Conservation (phyloP, 2,113 vertebrate genomes). For the Parus major region DNA sequence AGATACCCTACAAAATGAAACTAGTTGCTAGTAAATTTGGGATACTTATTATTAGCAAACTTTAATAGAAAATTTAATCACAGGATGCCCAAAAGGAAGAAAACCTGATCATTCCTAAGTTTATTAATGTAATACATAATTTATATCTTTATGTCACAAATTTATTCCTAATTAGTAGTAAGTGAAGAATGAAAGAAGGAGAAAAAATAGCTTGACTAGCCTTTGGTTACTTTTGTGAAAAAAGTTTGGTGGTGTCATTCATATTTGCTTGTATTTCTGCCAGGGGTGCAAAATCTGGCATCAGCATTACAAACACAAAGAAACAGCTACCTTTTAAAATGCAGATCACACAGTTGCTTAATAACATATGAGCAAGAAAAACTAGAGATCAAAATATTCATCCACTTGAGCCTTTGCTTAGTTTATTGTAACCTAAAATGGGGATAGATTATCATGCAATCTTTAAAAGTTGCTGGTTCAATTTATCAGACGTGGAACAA, state of each 20-base stretch:
- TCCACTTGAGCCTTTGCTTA: background rate
- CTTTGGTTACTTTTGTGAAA: background rate
- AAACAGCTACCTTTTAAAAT: background rate
- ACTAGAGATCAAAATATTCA: background rate
- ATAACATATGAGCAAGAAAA: background rate
- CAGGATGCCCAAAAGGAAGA: background rate
- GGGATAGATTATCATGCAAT: background rate
- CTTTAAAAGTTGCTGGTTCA: background rate
- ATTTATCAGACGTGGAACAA: background rate
- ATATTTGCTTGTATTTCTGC: background rate
- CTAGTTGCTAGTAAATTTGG: background rate
- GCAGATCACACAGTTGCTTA: background rate
- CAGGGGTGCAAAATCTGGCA: background rate
- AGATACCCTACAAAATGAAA: background rate
- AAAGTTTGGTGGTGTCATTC: background rate
- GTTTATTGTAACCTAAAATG: background rate
- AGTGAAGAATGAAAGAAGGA: background rate
- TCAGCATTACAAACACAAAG: background rate
- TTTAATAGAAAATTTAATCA: background rate
- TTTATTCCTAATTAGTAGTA: background rate
- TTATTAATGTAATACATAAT: background rate
- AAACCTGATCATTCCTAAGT: background rate
- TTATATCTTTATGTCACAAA: background rate
- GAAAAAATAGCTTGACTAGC: background rate
- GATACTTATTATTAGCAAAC: background rate